Percentiles rank a stretch among this genome's conserved stretches.
These are phyloP conservation scores for Illadopsis cleaveri DNA, from an alignment of 2,113 vertebrate species.

Conservation along the genomic window DNA sequence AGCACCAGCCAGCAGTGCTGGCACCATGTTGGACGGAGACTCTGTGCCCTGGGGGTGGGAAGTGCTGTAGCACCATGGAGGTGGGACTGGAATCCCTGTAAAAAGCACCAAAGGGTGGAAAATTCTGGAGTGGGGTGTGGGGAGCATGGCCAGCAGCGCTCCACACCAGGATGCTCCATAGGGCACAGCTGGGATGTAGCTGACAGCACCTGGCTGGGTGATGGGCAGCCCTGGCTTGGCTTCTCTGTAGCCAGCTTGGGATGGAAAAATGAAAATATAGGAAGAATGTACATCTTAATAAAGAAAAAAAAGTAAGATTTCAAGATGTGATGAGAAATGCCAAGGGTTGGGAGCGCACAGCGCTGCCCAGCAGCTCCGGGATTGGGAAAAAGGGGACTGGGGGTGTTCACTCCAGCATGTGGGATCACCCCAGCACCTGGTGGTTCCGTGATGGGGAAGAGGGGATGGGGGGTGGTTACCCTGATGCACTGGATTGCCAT, in stretches of 20 bases:
- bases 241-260: neutral
- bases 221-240: neutral
- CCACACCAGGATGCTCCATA: neutral
- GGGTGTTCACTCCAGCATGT: neutral
- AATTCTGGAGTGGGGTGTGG: neutral
- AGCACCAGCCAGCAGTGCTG: neutral
- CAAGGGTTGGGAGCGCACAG: neutral
- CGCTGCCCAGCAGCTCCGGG: neutral
- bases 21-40: neutral
- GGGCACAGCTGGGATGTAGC: neutral
- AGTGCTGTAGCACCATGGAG: neutral
- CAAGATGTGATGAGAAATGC: neutral
- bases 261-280: neutral
- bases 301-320: neutral
- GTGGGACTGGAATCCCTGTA: neutral
- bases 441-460: neutral
- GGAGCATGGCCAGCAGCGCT: conserved; percentile 12
- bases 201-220: neutral
- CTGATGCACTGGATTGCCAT: rapidly evolving
- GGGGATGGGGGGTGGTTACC: neutral
- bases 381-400: neutral
- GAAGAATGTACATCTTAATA: neutral
- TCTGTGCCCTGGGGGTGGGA: neutral
- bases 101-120: neutral
- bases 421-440: neutral